phyloP scores from a whole-genome alignment of 1,140 invertebrate species.

The Rhyacophila brunnea region DNA sequence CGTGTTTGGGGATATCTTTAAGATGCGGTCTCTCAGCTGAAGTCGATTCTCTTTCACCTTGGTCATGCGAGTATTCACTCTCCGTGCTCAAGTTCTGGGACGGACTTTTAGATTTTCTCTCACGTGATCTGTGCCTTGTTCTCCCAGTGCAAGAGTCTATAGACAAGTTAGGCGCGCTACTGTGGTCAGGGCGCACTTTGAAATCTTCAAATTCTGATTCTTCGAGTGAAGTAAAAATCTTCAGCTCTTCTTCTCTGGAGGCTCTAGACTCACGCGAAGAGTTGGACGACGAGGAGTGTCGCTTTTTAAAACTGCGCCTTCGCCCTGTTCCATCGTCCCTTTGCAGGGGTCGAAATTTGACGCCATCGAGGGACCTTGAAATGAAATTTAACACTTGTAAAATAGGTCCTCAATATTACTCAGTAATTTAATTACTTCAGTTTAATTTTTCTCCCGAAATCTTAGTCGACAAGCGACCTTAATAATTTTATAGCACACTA shows the following conservation, averaged over 20 bases:
- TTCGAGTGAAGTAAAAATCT: constrained; percentile 60
- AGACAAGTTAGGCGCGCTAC: constrained; percentile 51
- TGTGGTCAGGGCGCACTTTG: constrained; percentile 36
- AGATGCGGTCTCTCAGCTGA: constrained; percentile 37
- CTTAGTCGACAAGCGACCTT: not conserved
- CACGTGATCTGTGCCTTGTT: constrained; percentile 43
- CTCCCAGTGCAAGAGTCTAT: constrained; percentile 43
- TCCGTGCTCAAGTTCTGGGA: not conserved
- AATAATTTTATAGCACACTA: no score
- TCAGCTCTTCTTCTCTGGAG: constrained; percentile 59
- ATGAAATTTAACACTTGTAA: constrained; percentile 40
- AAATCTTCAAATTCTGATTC: constrained; percentile 53
- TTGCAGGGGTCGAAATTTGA: constrained; percentile 56
- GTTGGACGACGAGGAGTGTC: constrained; percentile 57
- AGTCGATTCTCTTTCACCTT: constrained; percentile 36
- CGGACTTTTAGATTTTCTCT: constrained; percentile 41
- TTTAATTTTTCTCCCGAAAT: not conserved
- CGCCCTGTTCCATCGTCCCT: constrained; percentile 58
- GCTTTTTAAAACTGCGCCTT: constrained; percentile 57
- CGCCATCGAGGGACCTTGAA: constrained; percentile 59
- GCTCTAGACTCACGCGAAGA: constrained; percentile 56
- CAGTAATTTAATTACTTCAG: not conserved
- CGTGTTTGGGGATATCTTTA: constrained; percentile 42
- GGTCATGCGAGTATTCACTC: constrained; percentile 34
- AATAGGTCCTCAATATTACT: not conserved